Conservation (phyloP, 2,888 invertebrate genomes). For the Neoaliturus tenellus region DNA sequence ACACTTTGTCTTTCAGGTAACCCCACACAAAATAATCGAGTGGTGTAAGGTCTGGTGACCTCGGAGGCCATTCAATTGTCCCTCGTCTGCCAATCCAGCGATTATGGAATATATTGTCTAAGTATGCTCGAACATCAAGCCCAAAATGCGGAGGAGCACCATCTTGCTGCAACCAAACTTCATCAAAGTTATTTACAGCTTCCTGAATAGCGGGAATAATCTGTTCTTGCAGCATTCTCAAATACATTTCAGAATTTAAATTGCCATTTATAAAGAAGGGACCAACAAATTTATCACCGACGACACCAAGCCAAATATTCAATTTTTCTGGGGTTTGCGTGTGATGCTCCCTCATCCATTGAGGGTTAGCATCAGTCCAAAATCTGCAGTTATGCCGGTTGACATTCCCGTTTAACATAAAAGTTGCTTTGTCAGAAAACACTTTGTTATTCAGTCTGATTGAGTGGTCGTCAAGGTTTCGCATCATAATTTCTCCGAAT, state of each 20-base stretch:
- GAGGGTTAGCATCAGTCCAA: constrained; percentile 25
- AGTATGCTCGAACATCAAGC: too few relatives aligned
- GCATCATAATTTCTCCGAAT: not conserved
- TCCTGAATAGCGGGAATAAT: constrained; percentile 2
- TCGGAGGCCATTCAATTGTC: not conserved
- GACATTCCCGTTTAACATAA: constrained; percentile 8
- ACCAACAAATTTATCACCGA: not conserved
- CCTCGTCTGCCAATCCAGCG: not conserved
- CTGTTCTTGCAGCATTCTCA: not conserved
- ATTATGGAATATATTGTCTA: not conserved
- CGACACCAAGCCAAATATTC: constrained; percentile 37
- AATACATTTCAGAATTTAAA: not conserved
- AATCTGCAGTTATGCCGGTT: constrained; percentile 32
- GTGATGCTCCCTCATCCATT: constrained; percentile 39
- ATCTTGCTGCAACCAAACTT: too few relatives aligned
- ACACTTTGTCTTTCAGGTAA: not conserved
- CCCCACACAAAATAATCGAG: constrained; percentile 2
- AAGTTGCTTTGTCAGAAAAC: constrained; percentile 34
- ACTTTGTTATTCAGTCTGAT: constrained; percentile 7
- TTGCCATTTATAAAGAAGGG: not conserved
- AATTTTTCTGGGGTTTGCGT: constrained; percentile 36
- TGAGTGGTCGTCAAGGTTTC: not conserved
- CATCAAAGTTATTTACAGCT: not conserved
- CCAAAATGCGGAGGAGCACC: not conserved
- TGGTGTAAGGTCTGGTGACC: not conserved